Evolutionary conservation across 1,140 invertebrate genomes (phyloP).

Genomic region (Trachymyrmex septentrionalis): DNA sequence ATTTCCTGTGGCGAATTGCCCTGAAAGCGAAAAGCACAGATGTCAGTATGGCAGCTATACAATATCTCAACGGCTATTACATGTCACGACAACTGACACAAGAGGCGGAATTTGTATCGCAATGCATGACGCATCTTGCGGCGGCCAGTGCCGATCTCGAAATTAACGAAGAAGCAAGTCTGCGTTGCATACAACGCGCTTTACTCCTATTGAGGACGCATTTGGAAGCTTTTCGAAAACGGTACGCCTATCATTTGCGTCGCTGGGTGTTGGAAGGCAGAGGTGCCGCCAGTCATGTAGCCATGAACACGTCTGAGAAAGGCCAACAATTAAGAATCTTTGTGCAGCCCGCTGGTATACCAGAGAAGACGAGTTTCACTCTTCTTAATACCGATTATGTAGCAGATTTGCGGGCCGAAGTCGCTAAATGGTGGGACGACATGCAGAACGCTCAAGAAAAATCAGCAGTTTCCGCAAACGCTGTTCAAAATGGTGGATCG

Average conservation of each 20-base stretch:
- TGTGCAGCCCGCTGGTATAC: conserved; percentile 94
- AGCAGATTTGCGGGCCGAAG: conserved; percentile 96
- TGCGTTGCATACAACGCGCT: conserved; percentile 96
- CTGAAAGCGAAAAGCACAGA: conserved; percentile 95
- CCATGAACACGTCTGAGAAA: conserved; percentile 88
- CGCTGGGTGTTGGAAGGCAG: conserved; percentile 94
- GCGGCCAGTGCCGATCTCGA: conserved; percentile 92
- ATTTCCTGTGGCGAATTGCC: conserved; percentile 97
- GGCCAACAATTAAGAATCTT: conserved; percentile 90
- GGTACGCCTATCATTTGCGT: conserved; percentile 95
- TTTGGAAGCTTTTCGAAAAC: conserved; percentile 95
- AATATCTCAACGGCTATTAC: conserved; percentile 97
- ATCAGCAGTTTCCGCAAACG: conserved; percentile 59
- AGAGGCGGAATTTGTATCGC: conserved; percentile 96
- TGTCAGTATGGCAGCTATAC: conserved; percentile 97
- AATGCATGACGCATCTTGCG: conserved; percentile 96
- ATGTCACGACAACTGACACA: conserved; percentile 96
- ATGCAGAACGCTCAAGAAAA: conserved; percentile 81
- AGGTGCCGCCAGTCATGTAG: conserved; percentile 91
- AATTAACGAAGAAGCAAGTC: conserved; percentile 91
- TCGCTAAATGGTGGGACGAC: conserved; percentile 96
- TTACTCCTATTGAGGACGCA: conserved; percentile 95
- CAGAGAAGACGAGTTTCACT: conserved; percentile 92
- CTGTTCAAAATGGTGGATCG: conserved; percentile 74
- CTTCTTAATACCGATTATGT: conserved; percentile 94